A percentile compares a stretch with the other conserved stretches of the same genome.
phyloP scores from a whole-genome alignment of 2,797 vertebrate genomes.

The Tarsius wallacei region DNA sequence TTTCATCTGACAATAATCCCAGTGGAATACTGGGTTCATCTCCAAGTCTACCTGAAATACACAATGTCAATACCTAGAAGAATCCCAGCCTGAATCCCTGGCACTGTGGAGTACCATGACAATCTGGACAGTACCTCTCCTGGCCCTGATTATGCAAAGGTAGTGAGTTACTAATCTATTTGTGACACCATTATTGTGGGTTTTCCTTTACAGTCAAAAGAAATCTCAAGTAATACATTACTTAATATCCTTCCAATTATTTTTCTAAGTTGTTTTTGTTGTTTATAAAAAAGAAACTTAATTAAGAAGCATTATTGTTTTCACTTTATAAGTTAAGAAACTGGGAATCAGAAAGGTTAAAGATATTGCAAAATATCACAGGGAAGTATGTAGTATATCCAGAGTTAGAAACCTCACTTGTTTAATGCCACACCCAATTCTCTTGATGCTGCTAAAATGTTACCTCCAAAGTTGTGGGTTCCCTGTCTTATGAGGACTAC shows the following conservation, averaged over 20 bases:
- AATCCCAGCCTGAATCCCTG: background rate
- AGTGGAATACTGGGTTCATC: background rate
- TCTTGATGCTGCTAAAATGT: background rate
- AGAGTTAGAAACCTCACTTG: background rate
- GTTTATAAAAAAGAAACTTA: slow-evolving; percentile 26
- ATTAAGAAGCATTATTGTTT: background rate
- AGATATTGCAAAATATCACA: background rate
- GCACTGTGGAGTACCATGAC: background rate
- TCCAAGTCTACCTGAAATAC: background rate
- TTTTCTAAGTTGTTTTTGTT: background rate
- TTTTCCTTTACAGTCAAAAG: background rate
- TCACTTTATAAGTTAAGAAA: slow-evolving; percentile 16
- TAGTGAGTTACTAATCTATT: background rate
- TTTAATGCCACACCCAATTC: background rate
- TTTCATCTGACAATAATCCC: background rate
- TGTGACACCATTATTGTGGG: background rate
- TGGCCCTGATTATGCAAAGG: background rate
- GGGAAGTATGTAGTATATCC: background rate
- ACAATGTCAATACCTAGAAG: background rate
- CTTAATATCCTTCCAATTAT: background rate
- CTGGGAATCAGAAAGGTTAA: slow-evolving; percentile 36
- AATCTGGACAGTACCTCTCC: too few relatives aligned
- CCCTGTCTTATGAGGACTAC: background rate
- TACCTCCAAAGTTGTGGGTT: background rate
- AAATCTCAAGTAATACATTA: background rate